phyloP scores from a whole-genome alignment of 37 sponge, comb jelly and placozoan species.

The Dysidea cf. avara region DNA sequence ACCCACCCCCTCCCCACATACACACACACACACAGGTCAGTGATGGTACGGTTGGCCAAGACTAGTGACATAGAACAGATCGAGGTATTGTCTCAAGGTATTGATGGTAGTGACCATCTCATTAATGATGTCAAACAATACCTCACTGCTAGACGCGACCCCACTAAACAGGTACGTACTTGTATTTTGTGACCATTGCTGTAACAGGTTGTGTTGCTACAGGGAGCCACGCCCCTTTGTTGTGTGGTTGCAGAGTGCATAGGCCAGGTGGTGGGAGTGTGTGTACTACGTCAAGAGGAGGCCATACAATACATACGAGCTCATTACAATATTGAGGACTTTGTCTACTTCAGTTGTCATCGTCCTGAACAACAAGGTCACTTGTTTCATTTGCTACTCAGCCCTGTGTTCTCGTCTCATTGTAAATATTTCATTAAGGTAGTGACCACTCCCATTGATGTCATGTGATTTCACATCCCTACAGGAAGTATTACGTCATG shows the following conservation, averaged over 20 bases:
- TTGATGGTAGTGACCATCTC: slow-evolving; percentile 26
- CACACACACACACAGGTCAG: neutral
- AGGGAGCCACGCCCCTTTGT: slow-evolving; percentile 79
- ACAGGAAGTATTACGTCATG: slow-evolving; percentile 72
- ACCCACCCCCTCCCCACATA: no score
- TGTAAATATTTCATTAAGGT: slow-evolving; percentile 88
- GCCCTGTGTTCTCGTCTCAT: slow-evolving; percentile 80
- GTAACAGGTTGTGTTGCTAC: slow-evolving; percentile 6
- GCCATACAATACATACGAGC: slow-evolving; percentile 82
- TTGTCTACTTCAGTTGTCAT: slow-evolving; percentile 89
- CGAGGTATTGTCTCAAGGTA: slow-evolving; percentile 6
- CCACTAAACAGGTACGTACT: slow-evolving; percentile 22
- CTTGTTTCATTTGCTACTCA: slow-evolving; percentile 80
- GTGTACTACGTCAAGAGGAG: slow-evolving; percentile 68
- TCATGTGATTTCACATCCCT: neutral
- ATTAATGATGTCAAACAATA: slow-evolving; percentile 63
- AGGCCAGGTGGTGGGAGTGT: slow-evolving; percentile 86
- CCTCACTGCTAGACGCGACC: slow-evolving; percentile 60
- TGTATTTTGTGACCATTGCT: neutral
- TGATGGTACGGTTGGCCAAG: neutral
- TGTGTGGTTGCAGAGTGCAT: slow-evolving; percentile 76
- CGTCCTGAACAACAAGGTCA: slow-evolving; percentile 80
- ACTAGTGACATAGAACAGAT: slow-evolving; percentile 18
- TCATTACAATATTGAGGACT: slow-evolving; percentile 94
- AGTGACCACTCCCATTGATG: neutral